Base-by-base conservation (phyloP, 1,140 invertebrate genomes). In the Pomacea maculata region DNA sequence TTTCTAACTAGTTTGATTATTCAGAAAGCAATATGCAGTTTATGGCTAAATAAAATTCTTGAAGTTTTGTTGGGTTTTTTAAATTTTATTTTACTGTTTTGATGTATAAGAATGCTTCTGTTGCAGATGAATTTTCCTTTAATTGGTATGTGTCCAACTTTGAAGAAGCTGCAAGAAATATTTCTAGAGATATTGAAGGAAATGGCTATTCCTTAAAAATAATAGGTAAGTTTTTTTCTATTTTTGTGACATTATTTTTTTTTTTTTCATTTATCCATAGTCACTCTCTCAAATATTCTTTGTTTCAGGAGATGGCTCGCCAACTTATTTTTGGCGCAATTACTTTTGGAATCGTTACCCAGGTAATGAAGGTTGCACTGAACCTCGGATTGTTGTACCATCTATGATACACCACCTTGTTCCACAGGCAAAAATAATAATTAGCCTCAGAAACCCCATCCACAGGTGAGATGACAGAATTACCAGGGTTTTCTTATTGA, bases 381-480 rank as follows among this genome's bases (percentile, higher is more conserved):
- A 81, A 72, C 83, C 82, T 19, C 29, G 67, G 7, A 10, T 75
- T 11, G 67, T 82, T 7, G 84, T 82, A 68, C 78, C 85, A 29
- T 74, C 85, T 63, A 72, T 79, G 52, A 75, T 86, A 8, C 55
- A 83, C 15, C 84, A 83, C 19, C 55, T 85, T 10, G 79, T 78
- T 15, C 85, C 85, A 65, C 63, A 79, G 6, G 75, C 83, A 6
- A 86, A 85, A 82, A 76, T 85, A 67, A 85, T 86, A 55, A 71
- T 81, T 17, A 79, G 83, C 67, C 54, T 86, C 1, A 83, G 85
- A 81, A 81, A 86, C 75, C 85, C 85, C 21, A 68, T 80, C 25
- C 75, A 84, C 29, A 86, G 85, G 85, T 86, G 79, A 61, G 25
- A 25, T 15, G 17, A n/a, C 63, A 14, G 19, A 77, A 64, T 25